Conservation (phyloP, 2,113 vertebrate species). For the Petromus typicus region DNA sequence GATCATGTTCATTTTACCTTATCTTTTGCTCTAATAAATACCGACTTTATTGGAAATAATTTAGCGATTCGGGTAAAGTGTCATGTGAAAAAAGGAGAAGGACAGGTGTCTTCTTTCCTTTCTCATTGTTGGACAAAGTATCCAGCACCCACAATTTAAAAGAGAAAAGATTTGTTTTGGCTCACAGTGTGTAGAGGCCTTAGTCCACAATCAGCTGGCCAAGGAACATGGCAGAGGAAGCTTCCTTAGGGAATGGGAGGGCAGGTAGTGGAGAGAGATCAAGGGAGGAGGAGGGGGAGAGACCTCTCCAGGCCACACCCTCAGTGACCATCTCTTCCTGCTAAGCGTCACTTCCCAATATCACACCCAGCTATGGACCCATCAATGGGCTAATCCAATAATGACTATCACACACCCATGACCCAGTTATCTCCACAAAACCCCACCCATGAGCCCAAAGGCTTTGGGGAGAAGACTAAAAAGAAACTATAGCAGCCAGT, state of each 20-base stretch:
- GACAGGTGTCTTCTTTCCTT: background rate
- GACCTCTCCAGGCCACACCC: background rate
- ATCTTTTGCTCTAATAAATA: background rate
- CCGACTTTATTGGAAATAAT: background rate
- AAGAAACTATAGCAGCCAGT: background rate
- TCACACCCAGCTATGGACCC: background rate
- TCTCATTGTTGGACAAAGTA: background rate
- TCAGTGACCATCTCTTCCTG: background rate
- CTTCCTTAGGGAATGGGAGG: background rate
- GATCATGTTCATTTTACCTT: background rate
- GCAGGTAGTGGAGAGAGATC: background rate
- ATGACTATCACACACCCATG: background rate
- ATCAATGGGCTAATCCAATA: background rate
- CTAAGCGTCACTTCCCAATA: background rate
- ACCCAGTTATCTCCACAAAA: background rate
- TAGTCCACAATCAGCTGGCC: background rate
- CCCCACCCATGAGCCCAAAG: background rate
- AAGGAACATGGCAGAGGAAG: background rate
- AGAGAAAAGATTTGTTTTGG: background rate
- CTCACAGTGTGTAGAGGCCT: background rate
- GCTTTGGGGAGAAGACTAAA: background rate
- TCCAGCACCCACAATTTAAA: background rate
- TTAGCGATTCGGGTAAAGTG: constrained; percentile 84
- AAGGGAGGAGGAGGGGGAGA: background rate
- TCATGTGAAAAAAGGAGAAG: constrained; percentile 73